phyloP scores from a whole-genome alignment of 2,797 vertebrate genomes.

The Notolabrus celidotus region DNA sequence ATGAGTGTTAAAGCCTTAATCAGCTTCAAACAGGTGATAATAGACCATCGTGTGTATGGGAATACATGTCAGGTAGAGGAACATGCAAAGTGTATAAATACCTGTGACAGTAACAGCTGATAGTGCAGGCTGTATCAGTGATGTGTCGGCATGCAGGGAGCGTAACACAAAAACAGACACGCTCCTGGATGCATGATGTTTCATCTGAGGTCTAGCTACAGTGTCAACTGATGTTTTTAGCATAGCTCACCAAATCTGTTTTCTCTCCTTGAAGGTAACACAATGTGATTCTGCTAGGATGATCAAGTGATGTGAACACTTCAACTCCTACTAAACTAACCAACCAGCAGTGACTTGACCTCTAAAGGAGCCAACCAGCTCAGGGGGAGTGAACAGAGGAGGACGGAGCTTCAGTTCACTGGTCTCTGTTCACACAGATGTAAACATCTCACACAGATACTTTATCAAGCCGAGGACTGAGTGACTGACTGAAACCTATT shows the following conservation, averaged over 20 bases:
- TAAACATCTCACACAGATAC: not conserved
- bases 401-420: not conserved
- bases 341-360: slow-evolving; percentile 53
- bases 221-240: not conserved
- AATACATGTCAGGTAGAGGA: not conserved
- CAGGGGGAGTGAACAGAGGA: slow-evolving; percentile 50
- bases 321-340: slow-evolving; percentile 51
- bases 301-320: slow-evolving; percentile 23
- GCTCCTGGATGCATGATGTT: not conserved
- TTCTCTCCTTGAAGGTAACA: not conserved
- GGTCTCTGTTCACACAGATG: not conserved
- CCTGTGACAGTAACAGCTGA: not conserved
- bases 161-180: not conserved
- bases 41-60: too few species aligned
- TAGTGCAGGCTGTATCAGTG: not conserved
- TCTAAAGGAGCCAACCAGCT: slow-evolving; percentile 50
- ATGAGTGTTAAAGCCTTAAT: not conserved
- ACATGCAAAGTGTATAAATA: not conserved
- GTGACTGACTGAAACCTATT: not conserved
- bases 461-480: not conserved
- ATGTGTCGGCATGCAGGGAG: not conserved
- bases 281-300: not conserved
- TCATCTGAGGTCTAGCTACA: not conserved
- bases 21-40: not conserved
- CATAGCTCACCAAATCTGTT: not conserved